Percentiles rank a stretch among this genome's conserved stretches.
phyloP scores from a whole-genome alignment of 2,888 invertebrate species.

The Drosophila quinaria region DNA sequence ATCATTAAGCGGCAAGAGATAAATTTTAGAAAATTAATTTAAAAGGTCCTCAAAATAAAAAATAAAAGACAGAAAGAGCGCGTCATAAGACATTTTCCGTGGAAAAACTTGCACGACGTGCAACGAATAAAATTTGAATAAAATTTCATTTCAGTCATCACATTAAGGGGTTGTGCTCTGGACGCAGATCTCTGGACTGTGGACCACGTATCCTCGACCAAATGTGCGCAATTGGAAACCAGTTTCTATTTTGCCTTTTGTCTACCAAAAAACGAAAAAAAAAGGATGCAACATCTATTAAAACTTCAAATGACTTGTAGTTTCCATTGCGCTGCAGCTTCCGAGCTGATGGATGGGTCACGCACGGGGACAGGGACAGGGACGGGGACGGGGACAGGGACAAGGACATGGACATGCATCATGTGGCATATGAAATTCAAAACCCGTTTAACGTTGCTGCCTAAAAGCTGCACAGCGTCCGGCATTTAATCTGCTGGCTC shows the following conservation, averaged over 20 bases:
- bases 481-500: conserved; percentile 71
- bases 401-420: conserved; percentile 41
- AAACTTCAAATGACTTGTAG: conserved; percentile 77
- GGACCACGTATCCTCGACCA: conserved; percentile 38
- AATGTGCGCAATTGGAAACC: conserved; percentile 56
- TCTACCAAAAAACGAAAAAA: conserved; percentile 30
- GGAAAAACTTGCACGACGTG: conserved; percentile 39
- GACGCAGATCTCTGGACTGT: conserved; percentile 19
- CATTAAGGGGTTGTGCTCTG: conserved; percentile 50
- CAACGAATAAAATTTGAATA: conserved; percentile 61
- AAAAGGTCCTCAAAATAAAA: conserved; percentile 30
- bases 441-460: conserved; percentile 64
- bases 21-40: conserved; percentile 55
- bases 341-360: conserved; percentile 70
- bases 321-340: conserved; percentile 67
- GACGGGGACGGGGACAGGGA: conserved; percentile 41
- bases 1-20: conserved; percentile 60
- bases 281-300: conserved; percentile 79
- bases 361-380: conserved; percentile 37
- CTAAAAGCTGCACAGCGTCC: conserved; percentile 73
- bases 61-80: conserved; percentile 13
- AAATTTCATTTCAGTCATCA: conserved; percentile 26
- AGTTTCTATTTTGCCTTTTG: conserved; percentile 60
- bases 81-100: conserved; percentile 45
- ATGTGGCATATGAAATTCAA: conserved; percentile 68